phyloP scores from a whole-genome alignment of 1,140 invertebrate genomes.

The Tenebrio molitor region DNA sequence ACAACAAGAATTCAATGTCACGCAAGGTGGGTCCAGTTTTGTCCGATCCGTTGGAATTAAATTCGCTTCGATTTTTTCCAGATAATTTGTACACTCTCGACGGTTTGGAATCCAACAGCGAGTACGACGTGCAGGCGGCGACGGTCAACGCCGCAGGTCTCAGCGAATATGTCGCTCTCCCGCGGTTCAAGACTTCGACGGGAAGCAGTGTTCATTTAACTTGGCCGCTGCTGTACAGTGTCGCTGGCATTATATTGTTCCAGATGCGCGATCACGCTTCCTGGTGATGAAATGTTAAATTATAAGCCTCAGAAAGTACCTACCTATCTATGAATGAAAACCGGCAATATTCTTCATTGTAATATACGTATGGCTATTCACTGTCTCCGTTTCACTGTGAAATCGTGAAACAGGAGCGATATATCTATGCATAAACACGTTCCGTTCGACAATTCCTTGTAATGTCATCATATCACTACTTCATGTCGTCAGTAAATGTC shows the following conservation, averaged over 20 bases:
- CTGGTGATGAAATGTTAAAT: not conserved
- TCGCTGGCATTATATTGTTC: not conserved
- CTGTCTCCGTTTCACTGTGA: not conserved
- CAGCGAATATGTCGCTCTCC: constrained; percentile 55
- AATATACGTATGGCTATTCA: constrained; percentile 30
- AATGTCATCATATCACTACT: constrained; percentile 22
- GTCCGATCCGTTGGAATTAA: not conserved
- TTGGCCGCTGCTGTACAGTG: not conserved
- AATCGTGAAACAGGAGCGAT: not conserved
- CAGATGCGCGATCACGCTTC: not conserved
- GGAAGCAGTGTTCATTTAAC: not conserved
- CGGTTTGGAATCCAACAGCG: constrained; percentile 57
- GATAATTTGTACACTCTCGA: constrained; percentile 56
- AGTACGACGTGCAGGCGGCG: constrained; percentile 61
- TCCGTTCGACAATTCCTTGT: constrained; percentile 17
- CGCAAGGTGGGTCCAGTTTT: constrained; percentile 47
- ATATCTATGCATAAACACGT: constrained; percentile 27
- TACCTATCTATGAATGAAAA: not conserved
- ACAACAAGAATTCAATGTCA: constrained; percentile 50
- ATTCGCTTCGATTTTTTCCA: constrained; percentile 46
- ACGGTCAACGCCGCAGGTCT: constrained; percentile 61
- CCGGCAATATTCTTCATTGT: constrained; percentile 40
- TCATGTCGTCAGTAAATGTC: constrained; percentile 8
- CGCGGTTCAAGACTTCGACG: not conserved
- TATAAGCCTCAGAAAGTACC: too few species aligned